These are phyloP conservation scores for Micrasema minimum DNA, from an alignment of 1,140 invertebrate genomes.

Conservation along the genomic window DNA sequence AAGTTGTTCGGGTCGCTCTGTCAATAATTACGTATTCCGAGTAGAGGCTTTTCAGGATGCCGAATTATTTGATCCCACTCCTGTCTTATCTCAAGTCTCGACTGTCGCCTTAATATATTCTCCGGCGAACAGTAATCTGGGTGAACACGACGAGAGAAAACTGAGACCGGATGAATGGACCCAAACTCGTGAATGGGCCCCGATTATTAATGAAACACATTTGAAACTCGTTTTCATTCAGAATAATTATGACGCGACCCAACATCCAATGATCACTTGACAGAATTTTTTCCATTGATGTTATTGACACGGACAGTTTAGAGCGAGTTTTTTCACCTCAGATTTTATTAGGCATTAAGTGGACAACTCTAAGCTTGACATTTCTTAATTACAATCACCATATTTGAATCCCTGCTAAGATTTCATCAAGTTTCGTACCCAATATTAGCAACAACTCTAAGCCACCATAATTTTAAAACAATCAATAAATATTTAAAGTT, in stretches of 20 bases:
- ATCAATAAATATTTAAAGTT: no score
- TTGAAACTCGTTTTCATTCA: conserved; percentile 50
- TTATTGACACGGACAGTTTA: background rate
- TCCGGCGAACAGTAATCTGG: conserved; percentile 14
- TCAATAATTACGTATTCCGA: no score
- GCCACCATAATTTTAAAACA: no score
- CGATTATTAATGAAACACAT: conserved; percentile 46
- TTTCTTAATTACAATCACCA: no score
- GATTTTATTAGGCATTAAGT: no score
- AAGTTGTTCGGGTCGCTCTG: background rate
- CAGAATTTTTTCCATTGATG: conserved; percentile 16
- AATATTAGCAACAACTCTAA: no score
- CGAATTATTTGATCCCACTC: conserved; percentile 11
- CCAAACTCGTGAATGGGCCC: conserved; percentile 39
- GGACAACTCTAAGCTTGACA: no score
- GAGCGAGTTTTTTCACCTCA: conserved; percentile 14
- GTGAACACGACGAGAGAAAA: conserved; percentile 29
- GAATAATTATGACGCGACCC: conserved; percentile 41
- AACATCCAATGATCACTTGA: conserved; percentile 4
- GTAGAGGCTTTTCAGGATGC: no score
- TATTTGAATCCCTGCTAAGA: no score
- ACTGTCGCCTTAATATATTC: conserved; percentile 7
- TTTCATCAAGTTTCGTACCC: no score
- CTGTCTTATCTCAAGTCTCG: conserved; percentile 4
- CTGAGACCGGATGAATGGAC: conserved; percentile 41